phyloP scores from a whole-genome alignment of 1,140 invertebrate species.

The Brachionus sp. region DNA sequence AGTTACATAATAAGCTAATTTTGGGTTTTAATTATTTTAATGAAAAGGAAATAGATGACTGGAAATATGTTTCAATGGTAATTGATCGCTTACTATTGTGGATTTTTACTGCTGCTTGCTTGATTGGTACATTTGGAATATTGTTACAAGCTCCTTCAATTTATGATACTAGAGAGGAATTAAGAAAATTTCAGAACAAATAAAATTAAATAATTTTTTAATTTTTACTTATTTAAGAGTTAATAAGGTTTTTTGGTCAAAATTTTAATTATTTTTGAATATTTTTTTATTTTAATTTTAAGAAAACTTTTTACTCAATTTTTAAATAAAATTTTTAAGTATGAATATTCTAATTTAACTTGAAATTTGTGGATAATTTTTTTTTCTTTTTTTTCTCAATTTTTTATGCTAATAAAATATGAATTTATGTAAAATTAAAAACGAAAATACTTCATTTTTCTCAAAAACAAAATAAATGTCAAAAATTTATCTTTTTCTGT shows the following conservation, averaged over 20 bases:
- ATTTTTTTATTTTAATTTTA: no score
- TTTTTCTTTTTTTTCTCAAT: no score
- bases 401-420: no score
- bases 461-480: no score
- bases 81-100: slow-evolving; percentile 94
- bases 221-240: background rate
- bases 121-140: slow-evolving; percentile 72
- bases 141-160: slow-evolving; percentile 80
- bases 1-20: background rate
- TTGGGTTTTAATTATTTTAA: background rate
- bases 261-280: no score
- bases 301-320: no score
- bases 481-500: no score
- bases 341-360: no score
- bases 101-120: slow-evolving; percentile 88
- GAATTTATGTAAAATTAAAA: no score
- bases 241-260: background rate
- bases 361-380: no score
- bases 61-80: slow-evolving; percentile 99
- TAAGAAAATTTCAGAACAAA: background rate
- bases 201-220: background rate
- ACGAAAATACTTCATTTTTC: no score
- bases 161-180: slow-evolving; percentile 37
- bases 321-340: no score
- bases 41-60: slow-evolving; percentile 67